These are phyloP conservation scores for Acanthurus tractus DNA, from an alignment of 2,797 vertebrate species.

Conservation along the genomic window DNA sequence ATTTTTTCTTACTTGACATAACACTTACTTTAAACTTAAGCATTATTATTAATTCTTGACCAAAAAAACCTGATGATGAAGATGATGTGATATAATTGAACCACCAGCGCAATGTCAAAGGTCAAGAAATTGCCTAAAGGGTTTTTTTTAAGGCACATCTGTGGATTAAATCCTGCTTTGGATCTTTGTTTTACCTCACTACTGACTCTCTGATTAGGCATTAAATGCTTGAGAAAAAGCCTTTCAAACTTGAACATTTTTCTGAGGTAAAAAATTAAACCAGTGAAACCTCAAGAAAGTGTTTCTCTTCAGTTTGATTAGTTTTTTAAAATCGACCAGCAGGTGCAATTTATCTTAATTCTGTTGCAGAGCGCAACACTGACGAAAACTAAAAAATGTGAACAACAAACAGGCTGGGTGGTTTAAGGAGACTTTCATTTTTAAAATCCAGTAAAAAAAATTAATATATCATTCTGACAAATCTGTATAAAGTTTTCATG, in stretches of 20 bases:
- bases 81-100: neutral
- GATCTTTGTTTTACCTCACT: neutral
- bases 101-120: too few species aligned
- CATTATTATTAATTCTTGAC: neutral
- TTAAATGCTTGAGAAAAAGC: neutral
- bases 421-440: neutral
- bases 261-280: neutral
- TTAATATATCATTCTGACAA: neutral
- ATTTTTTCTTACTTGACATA: neutral
- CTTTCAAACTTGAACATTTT: neutral
- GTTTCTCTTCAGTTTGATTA: neutral
- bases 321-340: neutral
- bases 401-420: neutral
- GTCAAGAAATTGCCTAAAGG: neutral
- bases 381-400: constrained; percentile 3
- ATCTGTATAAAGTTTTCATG: neutral
- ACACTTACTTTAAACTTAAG: neutral
- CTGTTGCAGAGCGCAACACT: neutral
- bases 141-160: neutral
- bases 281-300: neutral
- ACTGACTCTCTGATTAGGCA: neutral
- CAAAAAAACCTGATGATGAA: neutral
- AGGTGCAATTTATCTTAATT: neutral
- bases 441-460: constrained; percentile 5
- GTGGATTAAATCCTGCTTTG: too few species aligned